Evolutionary conservation across 1,140 invertebrate species (phyloP).

Genomic region (Euura lappo): DNA sequence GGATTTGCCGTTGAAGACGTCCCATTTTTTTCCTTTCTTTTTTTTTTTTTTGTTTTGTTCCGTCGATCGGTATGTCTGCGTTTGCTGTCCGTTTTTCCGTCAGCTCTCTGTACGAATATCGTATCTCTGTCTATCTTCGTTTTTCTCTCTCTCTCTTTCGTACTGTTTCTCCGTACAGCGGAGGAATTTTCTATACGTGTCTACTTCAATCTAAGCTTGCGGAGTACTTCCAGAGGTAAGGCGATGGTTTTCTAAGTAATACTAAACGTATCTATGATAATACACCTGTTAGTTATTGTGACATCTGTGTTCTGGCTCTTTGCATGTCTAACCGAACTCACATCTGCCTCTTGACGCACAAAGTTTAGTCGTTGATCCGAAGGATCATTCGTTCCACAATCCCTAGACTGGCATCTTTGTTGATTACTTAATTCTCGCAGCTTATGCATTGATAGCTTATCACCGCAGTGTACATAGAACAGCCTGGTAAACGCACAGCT

Average conservation of each 20-base stretch:
- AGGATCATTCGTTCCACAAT: not conserved
- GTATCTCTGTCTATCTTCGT: not conserved
- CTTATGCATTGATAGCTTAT: conserved; percentile 1
- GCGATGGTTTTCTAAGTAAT: not conserved
- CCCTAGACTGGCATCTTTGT: not conserved
- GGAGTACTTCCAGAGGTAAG: not conserved
- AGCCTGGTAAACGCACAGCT: not conserved
- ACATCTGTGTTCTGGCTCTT: too few relatives aligned
- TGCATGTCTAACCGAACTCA: too few relatives aligned
- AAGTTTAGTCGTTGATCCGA: too few relatives aligned
- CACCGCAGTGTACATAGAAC: not conserved
- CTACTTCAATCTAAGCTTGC: not conserved
- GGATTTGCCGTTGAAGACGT: not conserved
- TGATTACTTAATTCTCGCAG: not conserved
- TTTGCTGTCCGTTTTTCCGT: too few relatives aligned
- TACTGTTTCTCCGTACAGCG: not conserved
- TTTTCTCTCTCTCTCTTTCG: not conserved
- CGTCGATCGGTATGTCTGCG: too few relatives aligned
- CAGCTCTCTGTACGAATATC: too few relatives aligned
- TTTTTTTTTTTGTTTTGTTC: not conserved
- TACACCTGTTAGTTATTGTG: too few relatives aligned
- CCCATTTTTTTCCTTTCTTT: not conserved
- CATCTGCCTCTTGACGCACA: too few relatives aligned
- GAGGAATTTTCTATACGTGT: not conserved
- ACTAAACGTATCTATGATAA: too few relatives aligned